Evolutionary conservation across 2,888 invertebrate genomes (phyloP), one percentile per base, ranked within the genome.

Genomic region (Xanthia icteritia): DNA sequence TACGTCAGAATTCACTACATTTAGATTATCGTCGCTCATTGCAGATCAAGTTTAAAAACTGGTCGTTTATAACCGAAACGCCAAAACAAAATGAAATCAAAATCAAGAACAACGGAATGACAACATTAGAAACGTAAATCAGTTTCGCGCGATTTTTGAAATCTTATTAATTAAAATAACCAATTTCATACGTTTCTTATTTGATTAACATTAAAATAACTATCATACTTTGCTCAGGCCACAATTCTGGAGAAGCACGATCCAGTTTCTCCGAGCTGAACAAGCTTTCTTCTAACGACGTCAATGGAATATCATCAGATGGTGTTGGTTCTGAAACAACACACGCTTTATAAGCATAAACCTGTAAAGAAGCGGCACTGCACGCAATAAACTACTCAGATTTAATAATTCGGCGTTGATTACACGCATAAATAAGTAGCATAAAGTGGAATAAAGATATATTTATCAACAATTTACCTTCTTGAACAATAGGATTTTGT

Each of bases 181-280:
- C 20, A 48, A 60, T 17, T 71, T 60, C 5, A 4, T n/a, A 64
- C 2, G 13, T 45, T 72, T 65, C 5, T 11, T 8, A 39, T 2
- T n/a, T 27, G 48, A 71, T 48, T 17, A 51, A 31, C 20, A 74
- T 27, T 63, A 27, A 66, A 66, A 70, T 31, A 45, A 96, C 3
- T 65, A 23, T 68, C 98, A 97, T 97, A 99, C 99, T 98, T 97
- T 98, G 98, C 95, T 99, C 99, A 42, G 99, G 99, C 99, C 99
- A 99, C 90, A 99, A 95, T 93, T 99, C 99, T 54, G 99, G 99
- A 4, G 99, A 99, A n/a, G 98, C 98, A 89, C 99, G 97, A 94
- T 99, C 99, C 89, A 99, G 96, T 93, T 98, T 99, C 96, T 99
- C 99, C 92, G 98, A 97, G 92, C 99, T 99, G 90, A 99, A 97